A percentile compares a stretch with the other conserved stretches of the same genome.
Evolutionary conservation across 2,113 vertebrate genomes (phyloP).

Genomic region (Oryzias woworae): DNA sequence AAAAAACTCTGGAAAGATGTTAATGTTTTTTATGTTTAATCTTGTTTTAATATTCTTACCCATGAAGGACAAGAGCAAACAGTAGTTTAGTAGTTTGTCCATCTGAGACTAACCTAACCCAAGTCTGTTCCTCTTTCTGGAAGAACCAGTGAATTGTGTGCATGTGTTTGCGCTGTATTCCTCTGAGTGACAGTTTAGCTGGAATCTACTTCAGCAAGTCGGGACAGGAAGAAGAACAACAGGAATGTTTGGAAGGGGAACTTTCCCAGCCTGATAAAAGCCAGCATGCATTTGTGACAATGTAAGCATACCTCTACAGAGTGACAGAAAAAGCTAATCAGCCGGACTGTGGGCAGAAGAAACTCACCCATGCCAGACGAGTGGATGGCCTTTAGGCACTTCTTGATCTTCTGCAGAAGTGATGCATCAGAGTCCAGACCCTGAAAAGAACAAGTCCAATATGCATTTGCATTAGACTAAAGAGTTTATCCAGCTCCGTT

Average conservation of each 20-base stretch:
- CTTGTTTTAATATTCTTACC: too few relatives aligned
- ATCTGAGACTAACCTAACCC: too few relatives aligned
- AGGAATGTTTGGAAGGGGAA: conserved; percentile 55
- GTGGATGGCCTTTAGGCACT: conserved; percentile 93
- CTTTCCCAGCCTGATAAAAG: too few relatives aligned
- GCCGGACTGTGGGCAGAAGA: not conserved
- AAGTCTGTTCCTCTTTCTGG: too few relatives aligned
- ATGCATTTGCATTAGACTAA: not conserved
- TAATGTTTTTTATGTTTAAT: too few relatives aligned
- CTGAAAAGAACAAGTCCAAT: conserved; percentile 61
- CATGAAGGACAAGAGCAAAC: too few relatives aligned
- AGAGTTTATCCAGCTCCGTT: too few relatives aligned
- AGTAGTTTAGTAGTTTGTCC: too few relatives aligned
- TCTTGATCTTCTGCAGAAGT: conserved; percentile 95
- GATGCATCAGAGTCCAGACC: conserved; percentile 90
- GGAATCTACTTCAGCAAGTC: conserved; percentile 48
- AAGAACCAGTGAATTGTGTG: not conserved
- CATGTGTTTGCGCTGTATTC: not conserved
- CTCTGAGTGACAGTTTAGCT: not conserved
- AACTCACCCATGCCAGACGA: conserved; percentile 87
- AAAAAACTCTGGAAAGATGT: too few relatives aligned
- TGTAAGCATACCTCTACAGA: too few relatives aligned
- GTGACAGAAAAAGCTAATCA: too few relatives aligned
- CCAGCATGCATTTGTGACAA: too few relatives aligned
- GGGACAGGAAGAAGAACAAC: conserved; percentile 61